A percentile compares a stretch with the other conserved stretches of the same genome.
These are phyloP conservation scores for Oopsacas minuta DNA, from an alignment of 37 sponge, comb jelly and placozoan genomes.

Conservation along the genomic window DNA sequence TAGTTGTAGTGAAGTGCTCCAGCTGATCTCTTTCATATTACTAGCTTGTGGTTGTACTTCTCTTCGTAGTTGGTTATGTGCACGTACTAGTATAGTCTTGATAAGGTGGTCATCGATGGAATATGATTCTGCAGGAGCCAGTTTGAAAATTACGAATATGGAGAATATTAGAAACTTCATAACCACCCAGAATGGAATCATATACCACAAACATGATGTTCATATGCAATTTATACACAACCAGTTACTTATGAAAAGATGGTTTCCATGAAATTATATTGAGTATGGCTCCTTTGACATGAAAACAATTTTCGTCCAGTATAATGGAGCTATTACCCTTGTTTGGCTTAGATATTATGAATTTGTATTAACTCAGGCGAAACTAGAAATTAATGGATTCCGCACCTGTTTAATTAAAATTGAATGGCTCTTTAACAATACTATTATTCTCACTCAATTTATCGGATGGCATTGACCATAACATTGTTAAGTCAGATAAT, in stretches of 20 bases:
- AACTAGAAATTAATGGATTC: background rate
- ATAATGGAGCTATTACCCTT: too few relatives aligned
- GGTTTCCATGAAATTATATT: background rate
- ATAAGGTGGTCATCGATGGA: background rate
- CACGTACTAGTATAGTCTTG: background rate
- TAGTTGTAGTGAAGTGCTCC: background rate
- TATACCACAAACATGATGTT: background rate
- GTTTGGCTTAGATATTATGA: background rate
- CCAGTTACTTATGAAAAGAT: background rate
- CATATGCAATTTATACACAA: background rate
- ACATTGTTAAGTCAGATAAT: background rate
- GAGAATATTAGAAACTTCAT: background rate
- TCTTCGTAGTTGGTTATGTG: background rate
- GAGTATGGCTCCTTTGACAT: background rate
- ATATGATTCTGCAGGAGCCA: background rate
- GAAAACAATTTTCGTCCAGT: background rate
- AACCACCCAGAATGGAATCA: background rate
- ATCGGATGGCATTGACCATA: background rate
- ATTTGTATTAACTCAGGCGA: background rate
- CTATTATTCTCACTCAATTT: background rate
- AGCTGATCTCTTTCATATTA: background rate
- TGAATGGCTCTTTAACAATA: too few relatives aligned
- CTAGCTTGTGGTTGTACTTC: background rate
- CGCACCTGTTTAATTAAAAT: background rate
- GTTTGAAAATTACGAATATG: background rate